Evolutionary conservation across 2,888 invertebrate genomes (phyloP).

Genomic region (Rutpela maculata): DNA sequence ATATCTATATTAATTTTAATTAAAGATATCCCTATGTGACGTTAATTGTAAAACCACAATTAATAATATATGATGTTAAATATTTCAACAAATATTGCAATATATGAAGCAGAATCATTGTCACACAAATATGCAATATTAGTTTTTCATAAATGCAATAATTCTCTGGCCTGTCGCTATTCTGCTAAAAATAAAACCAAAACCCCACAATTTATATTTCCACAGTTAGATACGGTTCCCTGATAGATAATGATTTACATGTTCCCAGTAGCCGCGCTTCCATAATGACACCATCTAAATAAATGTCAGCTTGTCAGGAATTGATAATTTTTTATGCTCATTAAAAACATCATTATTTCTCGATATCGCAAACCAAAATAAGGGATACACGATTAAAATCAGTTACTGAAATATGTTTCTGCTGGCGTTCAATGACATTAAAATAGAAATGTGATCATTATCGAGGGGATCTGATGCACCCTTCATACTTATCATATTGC

Average conservation of each 20-base stretch:
- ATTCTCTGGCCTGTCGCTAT: not conserved
- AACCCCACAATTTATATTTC: slow-evolving; percentile 17
- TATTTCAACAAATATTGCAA: not conserved
- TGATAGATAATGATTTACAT: slow-evolving; percentile 19
- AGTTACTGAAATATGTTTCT: not conserved
- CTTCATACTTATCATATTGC: no score
- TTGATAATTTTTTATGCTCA: slow-evolving; percentile 28
- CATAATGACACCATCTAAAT: slow-evolving; percentile 16
- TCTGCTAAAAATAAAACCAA: slow-evolving; percentile 12
- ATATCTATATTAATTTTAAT: no score
- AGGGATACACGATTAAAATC: not conserved
- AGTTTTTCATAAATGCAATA: not conserved
- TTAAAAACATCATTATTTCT: slow-evolving; percentile 23
- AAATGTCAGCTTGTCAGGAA: slow-evolving; percentile 20
- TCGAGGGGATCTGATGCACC: no score
- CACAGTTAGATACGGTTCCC: not conserved
- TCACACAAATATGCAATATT: not conserved
- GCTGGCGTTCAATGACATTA: no score
- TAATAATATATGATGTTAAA: not conserved
- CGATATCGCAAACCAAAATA: slow-evolving; percentile 14
- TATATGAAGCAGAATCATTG: not conserved
- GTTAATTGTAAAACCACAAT: not conserved
- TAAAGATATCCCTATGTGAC: no score
- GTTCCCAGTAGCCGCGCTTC: not conserved
- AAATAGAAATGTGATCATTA: no score